A percentile compares a stretch with the other conserved stretches of the same genome.
Conservation (phyloP, 1,140 invertebrate genomes). For the Drosophila busckii region DNA sequence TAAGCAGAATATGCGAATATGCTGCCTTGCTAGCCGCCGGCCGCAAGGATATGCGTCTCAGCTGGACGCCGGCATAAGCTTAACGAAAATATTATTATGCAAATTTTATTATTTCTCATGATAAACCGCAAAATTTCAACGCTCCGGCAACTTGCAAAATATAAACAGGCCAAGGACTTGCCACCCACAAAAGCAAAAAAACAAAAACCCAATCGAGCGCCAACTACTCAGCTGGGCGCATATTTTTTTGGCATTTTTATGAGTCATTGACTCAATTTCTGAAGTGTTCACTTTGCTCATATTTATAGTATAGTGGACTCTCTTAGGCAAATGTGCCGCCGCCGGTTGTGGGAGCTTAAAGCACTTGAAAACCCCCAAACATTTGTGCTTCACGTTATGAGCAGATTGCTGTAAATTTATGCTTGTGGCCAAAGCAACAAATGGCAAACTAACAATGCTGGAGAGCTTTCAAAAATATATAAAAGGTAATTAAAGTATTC, state of each 20-base stretch:
- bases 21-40: conserved; percentile 11
- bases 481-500: no score
- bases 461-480: no score
- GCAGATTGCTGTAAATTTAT: conserved; percentile 30
- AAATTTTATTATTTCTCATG: conserved; percentile 75
- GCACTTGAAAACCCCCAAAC: conserved; percentile 18
- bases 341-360: conserved; percentile 9
- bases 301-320: conserved; percentile 48
- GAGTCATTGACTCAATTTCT: conserved; percentile 72
- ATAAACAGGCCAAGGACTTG: conserved; percentile 38
- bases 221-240: conserved; percentile 50
- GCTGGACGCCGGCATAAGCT: conserved; percentile 32
- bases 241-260: conserved; percentile 76
- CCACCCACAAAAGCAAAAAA: conserved; percentile 1
- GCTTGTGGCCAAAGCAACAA: conserved; percentile 42
- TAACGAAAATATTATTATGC: conserved; percentile 69
- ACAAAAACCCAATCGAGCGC: no score
- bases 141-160: conserved; percentile 25
- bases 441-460: conserved; percentile 17
- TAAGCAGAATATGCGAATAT: conserved; percentile 30
- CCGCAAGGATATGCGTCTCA: conserved; percentile 43
- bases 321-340: conserved; percentile 58
- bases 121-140: conserved; percentile 70
- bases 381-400: conserved; percentile 23
- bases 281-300: conserved; percentile 42